Percentiles rank a stretch among this genome's conserved stretches.
Conservation (phyloP, 2,888 invertebrate genomes). For the Agrilus biguttatus region DNA sequence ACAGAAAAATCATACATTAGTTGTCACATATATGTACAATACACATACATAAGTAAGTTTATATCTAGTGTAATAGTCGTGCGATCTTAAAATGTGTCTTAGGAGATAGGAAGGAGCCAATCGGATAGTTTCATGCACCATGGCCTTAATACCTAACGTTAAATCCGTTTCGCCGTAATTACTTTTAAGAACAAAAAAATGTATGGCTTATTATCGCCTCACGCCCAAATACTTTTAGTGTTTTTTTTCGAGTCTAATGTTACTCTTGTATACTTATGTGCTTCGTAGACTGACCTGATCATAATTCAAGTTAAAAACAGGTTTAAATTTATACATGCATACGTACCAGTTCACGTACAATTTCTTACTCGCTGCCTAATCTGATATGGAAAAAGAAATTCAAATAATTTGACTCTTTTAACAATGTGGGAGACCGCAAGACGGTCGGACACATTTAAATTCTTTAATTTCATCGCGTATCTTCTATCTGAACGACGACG, state of each 20-base stretch:
- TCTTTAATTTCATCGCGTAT: slow-evolving; percentile 5
- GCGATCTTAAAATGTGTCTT: too few species aligned
- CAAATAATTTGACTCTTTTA: slow-evolving; percentile 7
- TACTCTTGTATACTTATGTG: too few species aligned
- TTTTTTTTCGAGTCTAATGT: slow-evolving; percentile 3
- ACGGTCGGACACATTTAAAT: neutral
- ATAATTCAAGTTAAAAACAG: slow-evolving; percentile 9
- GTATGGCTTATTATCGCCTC: neutral
- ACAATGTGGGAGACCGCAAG: slow-evolving; percentile 3
- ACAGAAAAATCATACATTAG: too few species aligned
- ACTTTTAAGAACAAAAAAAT: too few species aligned
- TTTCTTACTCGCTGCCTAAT: slow-evolving; percentile 8
- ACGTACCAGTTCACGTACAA: slow-evolving; percentile 5
- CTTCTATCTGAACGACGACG: slow-evolving; percentile 1
- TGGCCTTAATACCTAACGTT: too few species aligned
- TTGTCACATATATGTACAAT: too few species aligned
- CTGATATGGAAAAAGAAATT: slow-evolving; percentile 5
- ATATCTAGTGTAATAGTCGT: too few species aligned
- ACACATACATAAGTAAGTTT: too few species aligned
- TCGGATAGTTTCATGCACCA: too few species aligned
- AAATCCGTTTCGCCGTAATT: too few species aligned
- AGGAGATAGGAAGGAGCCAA: too few species aligned
- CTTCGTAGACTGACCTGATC: slow-evolving; percentile 1
- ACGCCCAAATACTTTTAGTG: slow-evolving; percentile 6
- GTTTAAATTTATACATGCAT: slow-evolving; percentile 7